These are phyloP conservation scores for Drosophila anomalata DNA, from an alignment of 2,888 invertebrate genomes.

Conservation along the genomic window DNA sequence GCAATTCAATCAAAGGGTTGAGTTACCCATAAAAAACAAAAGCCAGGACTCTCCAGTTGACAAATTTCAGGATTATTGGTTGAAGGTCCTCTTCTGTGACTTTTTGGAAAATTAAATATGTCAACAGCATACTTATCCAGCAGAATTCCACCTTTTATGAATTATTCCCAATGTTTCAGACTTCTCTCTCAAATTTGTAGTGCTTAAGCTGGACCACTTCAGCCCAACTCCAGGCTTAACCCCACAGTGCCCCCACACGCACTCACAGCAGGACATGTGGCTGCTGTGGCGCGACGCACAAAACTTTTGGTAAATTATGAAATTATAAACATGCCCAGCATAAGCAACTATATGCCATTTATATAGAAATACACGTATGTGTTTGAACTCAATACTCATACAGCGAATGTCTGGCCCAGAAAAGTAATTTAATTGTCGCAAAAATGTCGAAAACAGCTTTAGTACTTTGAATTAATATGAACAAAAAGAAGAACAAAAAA, in stretches of 20 bases:
- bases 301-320: constrained; percentile 75
- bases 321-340: constrained; percentile 66
- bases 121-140: not conserved
- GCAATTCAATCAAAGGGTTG: not conserved
- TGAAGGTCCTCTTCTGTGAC: not conserved
- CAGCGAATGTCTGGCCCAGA: constrained; percentile 67
- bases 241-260: constrained; percentile 21
- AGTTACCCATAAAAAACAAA: not conserved
- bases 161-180: constrained; percentile 16
- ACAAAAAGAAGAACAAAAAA: constrained; percentile 42
- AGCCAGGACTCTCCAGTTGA: not conserved
- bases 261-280: constrained; percentile 66
- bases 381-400: constrained; percentile 9
- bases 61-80: not conserved
- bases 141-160: constrained; percentile 4
- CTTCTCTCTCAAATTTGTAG: constrained; percentile 58
- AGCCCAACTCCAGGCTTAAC: constrained; percentile 33
- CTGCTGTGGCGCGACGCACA: constrained; percentile 48
- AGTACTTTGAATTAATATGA: constrained; percentile 66
- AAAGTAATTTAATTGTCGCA: constrained; percentile 77
- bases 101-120: not conserved
- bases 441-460: constrained; percentile 76
- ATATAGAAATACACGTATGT: constrained; percentile 7
- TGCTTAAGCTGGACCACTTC: constrained; percentile 60
- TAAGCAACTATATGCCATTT: constrained; percentile 37